phyloP scores from a whole-genome alignment of 2,113 vertebrate species.

The Leptobrachium leishanense region DNA sequence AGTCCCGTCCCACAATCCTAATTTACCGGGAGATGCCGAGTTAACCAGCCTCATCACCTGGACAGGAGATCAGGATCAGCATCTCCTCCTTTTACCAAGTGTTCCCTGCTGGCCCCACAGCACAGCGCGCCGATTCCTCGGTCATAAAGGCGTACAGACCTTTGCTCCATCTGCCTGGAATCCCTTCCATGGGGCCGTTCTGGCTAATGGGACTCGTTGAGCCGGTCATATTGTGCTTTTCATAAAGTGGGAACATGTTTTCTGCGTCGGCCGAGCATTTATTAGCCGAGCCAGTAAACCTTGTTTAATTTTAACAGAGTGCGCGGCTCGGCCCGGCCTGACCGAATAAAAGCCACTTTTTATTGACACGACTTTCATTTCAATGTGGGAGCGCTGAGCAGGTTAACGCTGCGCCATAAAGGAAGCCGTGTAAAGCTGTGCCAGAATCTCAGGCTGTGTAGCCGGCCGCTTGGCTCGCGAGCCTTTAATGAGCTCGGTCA shows the following conservation, averaged over 20 bases:
- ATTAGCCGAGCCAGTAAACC: constrained; percentile 35
- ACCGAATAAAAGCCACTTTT: constrained; percentile 31
- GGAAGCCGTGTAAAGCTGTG: constrained; percentile 27
- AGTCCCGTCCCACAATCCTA: too few relatives aligned
- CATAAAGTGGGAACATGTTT: constrained; percentile 49
- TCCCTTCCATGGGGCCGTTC: constrained; percentile 39
- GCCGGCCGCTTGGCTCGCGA: constrained; percentile 21
- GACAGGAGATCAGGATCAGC: too few relatives aligned
- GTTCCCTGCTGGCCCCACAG: too few relatives aligned
- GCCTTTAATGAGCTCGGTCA: constrained; percentile 46
- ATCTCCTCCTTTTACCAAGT: too few relatives aligned
- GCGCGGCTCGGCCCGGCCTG: constrained; percentile 18
- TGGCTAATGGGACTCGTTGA: constrained; percentile 39
- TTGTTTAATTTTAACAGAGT: constrained; percentile 47
- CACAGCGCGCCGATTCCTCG: too few relatives aligned
- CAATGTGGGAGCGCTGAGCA: constrained; percentile 32
- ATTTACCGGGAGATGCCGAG: too few relatives aligned
- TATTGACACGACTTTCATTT: constrained; percentile 48
- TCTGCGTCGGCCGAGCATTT: constrained; percentile 41
- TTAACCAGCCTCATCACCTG: too few relatives aligned
- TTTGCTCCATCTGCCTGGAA: constrained; percentile 46
- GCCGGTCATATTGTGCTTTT: constrained; percentile 32
- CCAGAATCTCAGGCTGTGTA: constrained; percentile 34
- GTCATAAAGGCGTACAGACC: too few relatives aligned
- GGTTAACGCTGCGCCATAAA: constrained; percentile 40